A percentile compares a stretch with the other conserved stretches of the same genome.
Conservation (phyloP, 1,140 invertebrate species). For the Drosophila simulans region DNA sequence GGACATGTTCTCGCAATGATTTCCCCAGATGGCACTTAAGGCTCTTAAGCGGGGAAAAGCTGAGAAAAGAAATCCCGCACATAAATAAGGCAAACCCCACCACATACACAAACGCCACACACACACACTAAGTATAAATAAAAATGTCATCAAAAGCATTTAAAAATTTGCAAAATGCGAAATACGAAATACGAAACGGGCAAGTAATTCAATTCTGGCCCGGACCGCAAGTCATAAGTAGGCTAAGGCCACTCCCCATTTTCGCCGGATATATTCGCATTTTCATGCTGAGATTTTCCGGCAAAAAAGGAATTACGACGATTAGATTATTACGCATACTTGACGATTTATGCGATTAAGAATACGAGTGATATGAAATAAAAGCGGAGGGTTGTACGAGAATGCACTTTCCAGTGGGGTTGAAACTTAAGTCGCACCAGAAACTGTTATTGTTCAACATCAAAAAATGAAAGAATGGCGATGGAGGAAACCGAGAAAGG, state of each 20-base stretch:
- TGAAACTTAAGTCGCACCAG: constrained; percentile 15
- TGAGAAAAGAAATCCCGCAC: constrained; percentile 37
- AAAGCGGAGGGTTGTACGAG: constrained; percentile 40
- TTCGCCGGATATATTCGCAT: constrained; percentile 6
- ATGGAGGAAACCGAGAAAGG: constrained; percentile 1
- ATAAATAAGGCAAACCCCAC: constrained; percentile 51
- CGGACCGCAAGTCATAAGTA: constrained; percentile 53
- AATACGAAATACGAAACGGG: constrained; percentile 55
- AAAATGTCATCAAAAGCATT: constrained; percentile 79
- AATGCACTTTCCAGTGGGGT: constrained; percentile 40
- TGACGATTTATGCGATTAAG: constrained; percentile 76
- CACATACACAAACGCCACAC: constrained; percentile 2
- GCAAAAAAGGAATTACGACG: constrained; percentile 66
- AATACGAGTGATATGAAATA: constrained; percentile 46
- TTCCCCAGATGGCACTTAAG: constrained; percentile 70
- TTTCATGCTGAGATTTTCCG: constrained; percentile 64
- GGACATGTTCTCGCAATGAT: constrained; percentile 45
- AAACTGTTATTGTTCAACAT: constrained; percentile 64
- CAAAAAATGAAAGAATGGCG: constrained; percentile 1
- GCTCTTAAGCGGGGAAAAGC: constrained; percentile 37
- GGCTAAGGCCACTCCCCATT: constrained; percentile 27
- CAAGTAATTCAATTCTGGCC: constrained; percentile 67
- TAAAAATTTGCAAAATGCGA: constrained; percentile 71
- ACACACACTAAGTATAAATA: constrained; percentile 36
- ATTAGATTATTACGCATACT: constrained; percentile 83